Evolutionary conservation across 2,113 vertebrate genomes (phyloP).

Genomic region (Cryptomyrus ogoouensis): DNA sequence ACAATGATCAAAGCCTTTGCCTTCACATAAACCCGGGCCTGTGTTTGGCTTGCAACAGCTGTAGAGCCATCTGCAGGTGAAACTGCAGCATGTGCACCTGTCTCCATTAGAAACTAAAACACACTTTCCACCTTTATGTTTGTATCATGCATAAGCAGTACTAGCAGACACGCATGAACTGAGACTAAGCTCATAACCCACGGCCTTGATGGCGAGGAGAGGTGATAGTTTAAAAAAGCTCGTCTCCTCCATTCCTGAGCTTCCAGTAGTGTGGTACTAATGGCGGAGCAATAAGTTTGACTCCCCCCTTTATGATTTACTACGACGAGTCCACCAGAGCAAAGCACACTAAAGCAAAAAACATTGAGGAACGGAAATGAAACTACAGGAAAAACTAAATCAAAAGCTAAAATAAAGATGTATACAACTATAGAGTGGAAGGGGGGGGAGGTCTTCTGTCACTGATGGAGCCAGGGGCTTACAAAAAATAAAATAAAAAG

Average conservation of each 20-base stretch:
- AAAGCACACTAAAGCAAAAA: slow-evolving; percentile 9
- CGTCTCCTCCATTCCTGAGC: slow-evolving; percentile 5
- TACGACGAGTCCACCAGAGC: neutral
- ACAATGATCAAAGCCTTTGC: neutral
- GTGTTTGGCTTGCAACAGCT: neutral
- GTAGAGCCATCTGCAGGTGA: neutral
- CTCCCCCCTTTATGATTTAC: slow-evolving; percentile 15
- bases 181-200: neutral
- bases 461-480: neutral
- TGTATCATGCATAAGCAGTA: neutral
- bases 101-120: neutral
- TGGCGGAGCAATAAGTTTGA: neutral
- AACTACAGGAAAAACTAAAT: slow-evolving; percentile 9
- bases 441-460: neutral
- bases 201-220: neutral
- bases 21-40: neutral
- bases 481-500: slow-evolving; percentile 10
- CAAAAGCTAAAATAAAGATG: neutral
- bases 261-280: neutral
- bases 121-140: neutral
- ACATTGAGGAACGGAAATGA: slow-evolving; percentile 24
- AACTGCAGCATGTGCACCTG: neutral
- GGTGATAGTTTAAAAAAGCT: neutral
- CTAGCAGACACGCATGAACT: neutral
- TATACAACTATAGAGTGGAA: neutral